Percentiles rank a stretch among this genome's conserved stretches.
Conservation (phyloP, 2,797 vertebrate genomes). For the Petrocephalus schoutedeni region DNA sequence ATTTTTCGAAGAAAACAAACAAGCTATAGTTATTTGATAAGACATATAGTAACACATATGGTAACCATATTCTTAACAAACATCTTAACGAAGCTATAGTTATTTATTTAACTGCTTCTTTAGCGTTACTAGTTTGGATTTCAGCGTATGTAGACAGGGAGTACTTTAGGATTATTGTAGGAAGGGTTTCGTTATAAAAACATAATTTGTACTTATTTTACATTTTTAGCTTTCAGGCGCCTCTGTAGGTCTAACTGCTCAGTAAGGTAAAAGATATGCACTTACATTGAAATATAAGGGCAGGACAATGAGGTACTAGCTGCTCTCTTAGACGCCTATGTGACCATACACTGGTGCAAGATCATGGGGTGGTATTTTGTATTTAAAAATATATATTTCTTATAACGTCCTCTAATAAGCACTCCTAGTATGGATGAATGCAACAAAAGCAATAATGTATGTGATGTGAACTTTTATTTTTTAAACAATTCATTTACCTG, state of each 20-base stretch:
- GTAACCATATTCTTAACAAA: background rate
- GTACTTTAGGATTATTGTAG: conserved; percentile 23
- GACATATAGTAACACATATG: background rate
- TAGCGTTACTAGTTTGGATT: background rate
- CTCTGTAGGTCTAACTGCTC: background rate
- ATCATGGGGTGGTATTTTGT: background rate
- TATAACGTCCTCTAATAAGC: background rate
- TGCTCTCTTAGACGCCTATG: background rate
- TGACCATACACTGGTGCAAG: background rate
- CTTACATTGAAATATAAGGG: background rate
- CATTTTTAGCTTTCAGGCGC: background rate
- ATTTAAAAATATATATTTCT: conserved; percentile 20
- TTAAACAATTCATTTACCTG: conserved; percentile 64
- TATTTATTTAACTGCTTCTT: conserved; percentile 25
- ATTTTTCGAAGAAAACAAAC: conserved; percentile 29
- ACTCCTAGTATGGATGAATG: conserved; percentile 39
- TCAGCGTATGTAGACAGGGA: background rate
- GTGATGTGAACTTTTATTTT: conserved; percentile 54
- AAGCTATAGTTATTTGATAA: background rate
- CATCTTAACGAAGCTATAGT: conserved; percentile 18
- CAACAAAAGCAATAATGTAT: conserved; percentile 66
- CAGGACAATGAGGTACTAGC: background rate
- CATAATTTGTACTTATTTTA: background rate
- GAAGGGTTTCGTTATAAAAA: conserved; percentile 36
- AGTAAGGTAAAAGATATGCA: background rate